Percentiles rank a stretch among this genome's conserved stretches.
phyloP scores from a whole-genome alignment of 1,140 invertebrate species.

The Acyrthosiphon pisum region DNA sequence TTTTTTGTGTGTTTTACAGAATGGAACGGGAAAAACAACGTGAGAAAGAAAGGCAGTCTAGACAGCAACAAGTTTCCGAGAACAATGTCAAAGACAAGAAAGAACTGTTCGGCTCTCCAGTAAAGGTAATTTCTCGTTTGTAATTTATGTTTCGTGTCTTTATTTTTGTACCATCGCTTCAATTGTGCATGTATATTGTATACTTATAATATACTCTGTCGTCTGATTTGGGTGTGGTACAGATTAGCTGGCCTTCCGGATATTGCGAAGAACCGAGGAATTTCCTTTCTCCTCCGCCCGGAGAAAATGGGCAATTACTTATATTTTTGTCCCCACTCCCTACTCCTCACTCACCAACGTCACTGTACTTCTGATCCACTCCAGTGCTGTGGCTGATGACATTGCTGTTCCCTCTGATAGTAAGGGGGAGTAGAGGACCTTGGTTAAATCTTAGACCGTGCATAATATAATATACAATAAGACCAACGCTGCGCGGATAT shows the following conservation, averaged over 20 bases:
- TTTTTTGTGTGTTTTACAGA: slow-evolving; percentile 4
- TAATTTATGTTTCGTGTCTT: background rate
- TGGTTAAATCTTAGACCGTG: background rate
- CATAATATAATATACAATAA: background rate
- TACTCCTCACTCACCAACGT: slow-evolving; percentile 23
- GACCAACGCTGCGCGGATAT: background rate
- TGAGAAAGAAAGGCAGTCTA: slow-evolving; percentile 47
- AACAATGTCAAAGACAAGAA: slow-evolving; percentile 54
- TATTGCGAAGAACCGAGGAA: slow-evolving; percentile 6
- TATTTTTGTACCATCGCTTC: background rate
- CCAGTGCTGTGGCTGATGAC: background rate
- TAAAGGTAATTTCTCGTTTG: slow-evolving; percentile 36
- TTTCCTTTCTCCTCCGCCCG: slow-evolving; percentile 10
- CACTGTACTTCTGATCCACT: background rate
- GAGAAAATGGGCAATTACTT: slow-evolving; percentile 45
- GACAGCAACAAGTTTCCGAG: slow-evolving; percentile 56
- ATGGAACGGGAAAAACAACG: slow-evolving; percentile 55
- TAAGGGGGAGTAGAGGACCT: background rate
- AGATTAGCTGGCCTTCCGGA: slow-evolving; percentile 29
- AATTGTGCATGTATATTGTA: background rate
- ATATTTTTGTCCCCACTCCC: slow-evolving; percentile 26
- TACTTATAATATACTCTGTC: background rate
- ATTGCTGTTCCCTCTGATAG: background rate
- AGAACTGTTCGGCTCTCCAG: slow-evolving; percentile 51
- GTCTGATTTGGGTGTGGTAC: background rate